Percentiles rank a stretch among this genome's conserved stretches.
phyloP scores from a whole-genome alignment of 2,888 invertebrate genomes.

The Euplexia lucipara region DNA sequence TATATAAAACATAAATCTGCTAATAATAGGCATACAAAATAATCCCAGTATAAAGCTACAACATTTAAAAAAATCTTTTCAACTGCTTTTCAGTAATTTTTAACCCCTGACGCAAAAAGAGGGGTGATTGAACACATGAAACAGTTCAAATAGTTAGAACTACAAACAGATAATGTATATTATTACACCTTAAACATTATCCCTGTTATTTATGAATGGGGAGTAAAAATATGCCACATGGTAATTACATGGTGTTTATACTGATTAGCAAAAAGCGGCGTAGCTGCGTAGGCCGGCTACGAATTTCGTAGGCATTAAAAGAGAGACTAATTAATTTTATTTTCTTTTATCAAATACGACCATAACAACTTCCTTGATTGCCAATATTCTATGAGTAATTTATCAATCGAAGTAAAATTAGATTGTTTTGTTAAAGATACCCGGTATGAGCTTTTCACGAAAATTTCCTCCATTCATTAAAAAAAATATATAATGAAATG shows the following conservation, averaged over 20 bases:
- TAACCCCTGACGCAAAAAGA: no score
- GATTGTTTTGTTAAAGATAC: conserved; percentile 1
- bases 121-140: no score
- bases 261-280: no score
- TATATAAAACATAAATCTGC: no score
- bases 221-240: no score
- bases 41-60: background rate
- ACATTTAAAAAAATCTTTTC: background rate
- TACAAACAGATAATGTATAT: no score
- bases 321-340: background rate
- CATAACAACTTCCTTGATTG: background rate
- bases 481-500: no score
- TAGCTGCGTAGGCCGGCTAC: conserved; percentile 21
- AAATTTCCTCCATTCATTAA: background rate
- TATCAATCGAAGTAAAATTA: background rate
- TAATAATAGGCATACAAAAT: no score
- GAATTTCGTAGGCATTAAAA: conserved; percentile 15
- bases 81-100: background rate
- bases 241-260: no score
- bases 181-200: no score
- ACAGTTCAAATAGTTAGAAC: no score
- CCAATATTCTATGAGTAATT: background rate
- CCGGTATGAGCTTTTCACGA: background rate
- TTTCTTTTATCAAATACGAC: background rate
- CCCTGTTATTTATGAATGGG: no score